Evolutionary conservation across 2,113 vertebrate genomes (phyloP).

Genomic region (Silurus glanis): DNA sequence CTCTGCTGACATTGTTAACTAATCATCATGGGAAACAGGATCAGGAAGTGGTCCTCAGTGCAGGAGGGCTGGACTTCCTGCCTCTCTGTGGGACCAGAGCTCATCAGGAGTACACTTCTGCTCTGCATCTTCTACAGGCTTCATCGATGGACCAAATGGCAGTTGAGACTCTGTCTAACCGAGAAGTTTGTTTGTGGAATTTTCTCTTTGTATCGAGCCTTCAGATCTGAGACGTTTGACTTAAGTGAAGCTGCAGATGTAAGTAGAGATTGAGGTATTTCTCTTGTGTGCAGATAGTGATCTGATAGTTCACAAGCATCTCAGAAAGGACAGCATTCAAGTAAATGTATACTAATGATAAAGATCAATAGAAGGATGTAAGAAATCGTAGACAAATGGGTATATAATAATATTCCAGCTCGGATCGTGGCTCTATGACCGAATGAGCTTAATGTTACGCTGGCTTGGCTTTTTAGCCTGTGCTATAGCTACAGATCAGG

Average conservation of each 20-base stretch:
- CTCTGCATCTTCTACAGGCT: not conserved
- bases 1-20: slow-evolving; percentile 55
- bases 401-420: not conserved
- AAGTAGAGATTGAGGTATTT: not conserved
- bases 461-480: not conserved
- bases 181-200: not conserved
- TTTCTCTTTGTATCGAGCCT: not conserved
- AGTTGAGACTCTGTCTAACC: not conserved
- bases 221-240: not conserved
- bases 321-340: not conserved
- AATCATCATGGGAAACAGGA: slow-evolving; percentile 55
- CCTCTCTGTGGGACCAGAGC: not conserved
- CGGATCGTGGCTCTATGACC: not conserved
- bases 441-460: not conserved
- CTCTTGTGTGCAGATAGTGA: not conserved
- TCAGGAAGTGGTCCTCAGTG: slow-evolving; percentile 53
- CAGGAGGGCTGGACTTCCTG: slow-evolving; percentile 49
- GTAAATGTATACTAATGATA: not conserved
- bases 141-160: slow-evolving; percentile 16
- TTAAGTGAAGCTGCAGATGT: not conserved
- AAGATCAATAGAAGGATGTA: not conserved
- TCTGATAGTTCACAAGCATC: not conserved
- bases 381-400: not conserved
- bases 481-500: not conserved
- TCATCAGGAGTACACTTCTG: not conserved